Percentiles rank a stretch among this genome's conserved stretches.
These are phyloP conservation scores for Capitulum mitella DNA, from an alignment of 2,888 invertebrate species.

Conservation along the genomic window DNA sequence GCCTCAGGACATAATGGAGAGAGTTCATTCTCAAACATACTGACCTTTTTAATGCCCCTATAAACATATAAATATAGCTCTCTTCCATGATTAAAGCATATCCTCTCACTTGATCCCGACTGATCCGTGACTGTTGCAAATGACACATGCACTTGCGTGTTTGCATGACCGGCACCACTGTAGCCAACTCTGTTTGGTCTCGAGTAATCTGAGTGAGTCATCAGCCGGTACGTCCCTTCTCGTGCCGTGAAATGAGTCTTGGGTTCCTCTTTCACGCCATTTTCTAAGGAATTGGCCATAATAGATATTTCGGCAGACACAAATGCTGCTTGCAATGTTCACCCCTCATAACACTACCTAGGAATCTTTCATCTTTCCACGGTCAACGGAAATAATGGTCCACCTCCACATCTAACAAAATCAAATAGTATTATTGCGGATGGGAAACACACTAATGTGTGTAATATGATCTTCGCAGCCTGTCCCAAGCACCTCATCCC, in stretches of 20 bases:
- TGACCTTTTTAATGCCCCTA: constrained; percentile 89
- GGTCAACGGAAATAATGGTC: too few species aligned
- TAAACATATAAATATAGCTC: constrained; percentile 97
- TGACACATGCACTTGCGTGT: constrained; percentile 71
- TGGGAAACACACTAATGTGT: too few species aligned
- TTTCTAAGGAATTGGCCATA: constrained; percentile 38
- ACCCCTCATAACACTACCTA: background rate
- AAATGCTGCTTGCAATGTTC: background rate
- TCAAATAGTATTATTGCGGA: too few species aligned
- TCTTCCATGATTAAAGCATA: constrained; percentile 97
- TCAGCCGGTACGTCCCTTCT: constrained; percentile 92
- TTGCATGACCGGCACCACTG: constrained; percentile 51
- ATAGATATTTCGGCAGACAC: background rate
- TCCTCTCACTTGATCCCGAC: constrained; percentile 43
- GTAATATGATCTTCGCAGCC: too few species aligned
- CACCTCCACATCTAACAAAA: too few species aligned
- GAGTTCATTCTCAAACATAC: too few species aligned
- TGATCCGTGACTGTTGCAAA: constrained; percentile 39
- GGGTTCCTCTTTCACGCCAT: constrained; percentile 69
- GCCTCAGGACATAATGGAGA: too few species aligned
- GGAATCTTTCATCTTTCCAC: background rate
- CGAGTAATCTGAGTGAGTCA: constrained; percentile 94
- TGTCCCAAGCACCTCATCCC: too few species aligned
- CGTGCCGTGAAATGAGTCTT: constrained; percentile 96
- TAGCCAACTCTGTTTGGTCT: constrained; percentile 90